These are phyloP conservation scores for Heliocidaris tuberculata DNA, from an alignment of 35 echinoderm and acorn worm species.

Conservation along the genomic window DNA sequence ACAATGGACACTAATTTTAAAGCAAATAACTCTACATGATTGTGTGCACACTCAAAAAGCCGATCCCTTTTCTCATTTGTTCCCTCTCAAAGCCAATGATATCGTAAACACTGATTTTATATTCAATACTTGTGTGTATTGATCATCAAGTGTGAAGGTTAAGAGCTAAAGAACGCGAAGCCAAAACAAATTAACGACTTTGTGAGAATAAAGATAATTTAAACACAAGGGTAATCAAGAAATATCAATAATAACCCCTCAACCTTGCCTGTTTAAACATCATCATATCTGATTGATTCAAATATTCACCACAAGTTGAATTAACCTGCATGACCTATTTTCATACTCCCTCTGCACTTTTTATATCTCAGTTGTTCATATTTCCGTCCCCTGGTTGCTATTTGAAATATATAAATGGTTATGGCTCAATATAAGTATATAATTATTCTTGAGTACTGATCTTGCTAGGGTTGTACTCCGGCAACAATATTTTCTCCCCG, in stretches of 20 bases:
- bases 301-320: background rate
- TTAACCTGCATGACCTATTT: background rate
- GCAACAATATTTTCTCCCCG: no score
- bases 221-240: background rate
- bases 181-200: background rate
- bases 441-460: no score
- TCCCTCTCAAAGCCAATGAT: background rate
- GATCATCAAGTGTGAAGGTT: background rate
- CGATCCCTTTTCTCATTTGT: background rate
- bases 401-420: no score
- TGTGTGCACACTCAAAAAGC: background rate
- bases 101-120: background rate
- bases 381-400: no score
- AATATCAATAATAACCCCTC: background rate
- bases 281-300: background rate
- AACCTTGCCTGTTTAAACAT: background rate
- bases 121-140: background rate
- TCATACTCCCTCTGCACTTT: background rate
- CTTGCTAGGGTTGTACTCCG: no score
- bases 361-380: background rate
- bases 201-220: background rate
- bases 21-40: conserved; percentile 42
- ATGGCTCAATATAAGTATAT: no score
- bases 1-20: conserved; percentile 44
- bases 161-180: background rate